Conservation (phyloP, 2,797 vertebrate species). For the Acanthurus tractus region DNA sequence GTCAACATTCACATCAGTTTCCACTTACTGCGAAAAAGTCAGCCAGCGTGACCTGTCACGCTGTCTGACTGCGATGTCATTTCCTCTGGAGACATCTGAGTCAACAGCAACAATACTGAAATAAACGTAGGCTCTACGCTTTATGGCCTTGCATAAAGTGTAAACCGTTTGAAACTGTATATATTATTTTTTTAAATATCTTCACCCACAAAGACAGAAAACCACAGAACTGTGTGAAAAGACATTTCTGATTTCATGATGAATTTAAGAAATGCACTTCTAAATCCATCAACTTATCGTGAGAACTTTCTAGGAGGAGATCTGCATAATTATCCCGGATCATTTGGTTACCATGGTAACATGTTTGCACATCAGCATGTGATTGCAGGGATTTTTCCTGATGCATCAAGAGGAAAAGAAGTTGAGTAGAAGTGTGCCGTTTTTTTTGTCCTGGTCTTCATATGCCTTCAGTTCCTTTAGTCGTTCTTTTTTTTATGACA, state of each 20-base stretch:
- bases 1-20: constrained; percentile 62
- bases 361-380: constrained; percentile 5
- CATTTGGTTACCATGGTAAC: constrained; percentile 47
- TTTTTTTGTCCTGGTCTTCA: neutral
- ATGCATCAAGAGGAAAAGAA: constrained; percentile 15
- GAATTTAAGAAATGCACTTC: constrained; percentile 2
- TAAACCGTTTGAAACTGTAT: neutral
- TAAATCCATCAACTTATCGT: constrained; percentile 14
- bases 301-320: constrained; percentile 17
- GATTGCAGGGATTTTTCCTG: constrained; percentile 18
- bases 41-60: constrained; percentile 51
- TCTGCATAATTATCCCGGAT: constrained; percentile 27
- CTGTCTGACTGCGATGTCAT: constrained; percentile 55
- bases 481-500: neutral
- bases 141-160: neutral
- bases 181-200: neutral
- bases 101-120: constrained; percentile 31
- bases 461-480: neutral
- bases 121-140: neutral
- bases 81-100: constrained; percentile 57
- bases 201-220: neutral
- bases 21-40: constrained; percentile 49
- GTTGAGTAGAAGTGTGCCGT: neutral
- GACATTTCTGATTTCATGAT: neutral
- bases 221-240: neutral